Evolutionary conservation across 2,888 invertebrate genomes (phyloP).

Genomic region (Leptinotarsa juncta): DNA sequence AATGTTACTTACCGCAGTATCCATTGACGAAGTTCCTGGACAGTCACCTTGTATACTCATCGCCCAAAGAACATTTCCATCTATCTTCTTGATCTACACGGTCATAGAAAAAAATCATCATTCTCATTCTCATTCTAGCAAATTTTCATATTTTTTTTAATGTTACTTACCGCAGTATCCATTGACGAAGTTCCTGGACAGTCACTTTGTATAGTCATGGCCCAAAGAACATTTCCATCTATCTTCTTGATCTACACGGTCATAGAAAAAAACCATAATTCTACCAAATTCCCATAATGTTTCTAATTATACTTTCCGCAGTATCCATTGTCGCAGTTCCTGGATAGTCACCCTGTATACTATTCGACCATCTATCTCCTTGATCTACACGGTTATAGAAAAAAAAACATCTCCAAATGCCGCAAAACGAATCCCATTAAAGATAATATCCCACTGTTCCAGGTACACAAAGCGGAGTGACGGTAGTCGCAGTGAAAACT

Average conservation of each 20-base stretch:
- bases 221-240: not conserved
- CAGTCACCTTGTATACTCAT: no score
- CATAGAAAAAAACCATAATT: not conserved
- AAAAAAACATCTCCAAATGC: not conserved
- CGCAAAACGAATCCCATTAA: not conserved
- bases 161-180: no score
- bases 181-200: no score
- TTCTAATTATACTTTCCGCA: not conserved
- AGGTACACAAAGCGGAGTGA: conserved; percentile 76
- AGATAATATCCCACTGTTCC: conserved; percentile 22
- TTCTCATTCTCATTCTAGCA: no score
- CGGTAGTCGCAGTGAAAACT: conserved; percentile 92
- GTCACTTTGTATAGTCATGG: no score
- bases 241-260: not conserved
- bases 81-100: not conserved
- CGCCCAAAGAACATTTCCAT: no score
- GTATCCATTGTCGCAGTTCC: no score
- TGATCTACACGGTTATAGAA: not conserved
- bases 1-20: no score
- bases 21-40: no score
- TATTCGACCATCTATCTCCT: not conserved
- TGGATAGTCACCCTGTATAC: not conserved
- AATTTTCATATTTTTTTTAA: no score
- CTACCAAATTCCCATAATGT: not conserved
- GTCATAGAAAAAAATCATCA: not conserved